Base-by-base conservation (phyloP, 2,888 invertebrate genomes). In the Rhamnusium bicolor region DNA sequence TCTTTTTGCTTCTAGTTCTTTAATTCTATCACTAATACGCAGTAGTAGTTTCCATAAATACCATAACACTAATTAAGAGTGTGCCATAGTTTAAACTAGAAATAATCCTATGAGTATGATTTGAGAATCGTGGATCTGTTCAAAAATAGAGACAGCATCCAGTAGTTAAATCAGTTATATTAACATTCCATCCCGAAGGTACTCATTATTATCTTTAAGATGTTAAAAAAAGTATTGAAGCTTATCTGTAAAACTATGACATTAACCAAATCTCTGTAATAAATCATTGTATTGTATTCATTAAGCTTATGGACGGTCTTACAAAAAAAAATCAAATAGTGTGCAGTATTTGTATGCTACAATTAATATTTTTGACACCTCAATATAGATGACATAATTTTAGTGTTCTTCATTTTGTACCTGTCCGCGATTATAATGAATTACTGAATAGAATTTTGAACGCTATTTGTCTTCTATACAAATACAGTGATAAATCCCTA, bases 391-490 rank as follows among this genome's bases (percentile, higher is more conserved):
- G 32, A 65, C 19, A 65, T 65, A 53, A 63, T 65, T 56, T 46
- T 54, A n/a, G 19, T 19, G 19, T 16, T 51, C 18, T 18, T 67
- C 54, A 21, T 54, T 56, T 56, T 54, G 54, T 67, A 67, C 56
- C 67, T 67, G 67, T 56, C 54, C 40, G 46, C 40, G 29, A 32
- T 21, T 46, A 21, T 40, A 56, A 56, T 21, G 67, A 53, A 53
- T 53, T 53, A 24, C 40, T 67, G 67, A 67, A 67, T 56, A 46
- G 46, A 24, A 56, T 66, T 53, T 66, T 67, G 54, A 67, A 67
- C 29, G 58, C 71, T 63, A 72, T 72, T 69, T 72, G 72, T 72
- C 72, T 72, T 72, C 68, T 69, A 49, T 69, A 56, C 69, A 72
- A 54, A 68, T 53, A 40, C 19, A 61, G n/a, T 65, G 58, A 67